A percentile compares a stretch with the other conserved stretches of the same genome.
These are phyloP conservation scores for Stichopus horrens DNA, from an alignment of 53 echinoderm and acorn worm species.

Conservation along the genomic window DNA sequence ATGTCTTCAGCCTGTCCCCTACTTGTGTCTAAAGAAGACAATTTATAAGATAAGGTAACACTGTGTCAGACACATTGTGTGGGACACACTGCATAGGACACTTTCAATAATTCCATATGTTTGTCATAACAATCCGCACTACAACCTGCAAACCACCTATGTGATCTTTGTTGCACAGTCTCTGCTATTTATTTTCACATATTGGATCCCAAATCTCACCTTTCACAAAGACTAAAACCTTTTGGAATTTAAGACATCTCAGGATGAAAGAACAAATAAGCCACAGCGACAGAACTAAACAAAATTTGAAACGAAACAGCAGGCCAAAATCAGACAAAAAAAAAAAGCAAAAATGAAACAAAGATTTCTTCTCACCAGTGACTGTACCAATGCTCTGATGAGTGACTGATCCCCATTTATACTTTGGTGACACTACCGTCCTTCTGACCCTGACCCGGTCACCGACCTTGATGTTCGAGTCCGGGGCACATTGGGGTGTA, in stretches of 20 bases:
- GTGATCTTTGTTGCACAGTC: no score
- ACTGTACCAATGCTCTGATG: conserved; percentile 95
- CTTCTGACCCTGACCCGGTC: conserved; percentile 87
- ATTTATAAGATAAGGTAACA: no score
- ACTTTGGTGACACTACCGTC: conserved; percentile 82
- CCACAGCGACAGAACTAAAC: background rate
- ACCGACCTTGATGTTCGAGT: conserved; percentile 92
- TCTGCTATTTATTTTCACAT: no score
- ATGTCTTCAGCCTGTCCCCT: no score
- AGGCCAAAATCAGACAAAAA: background rate
- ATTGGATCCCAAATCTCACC: no score
- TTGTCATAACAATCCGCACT: no score
- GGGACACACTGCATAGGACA: no score
- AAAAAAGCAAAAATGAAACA: background rate
- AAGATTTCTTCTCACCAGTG: conserved; percentile 62
- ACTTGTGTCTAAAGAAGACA: no score
- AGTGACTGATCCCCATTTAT: conserved; percentile 94
- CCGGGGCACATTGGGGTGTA: conserved; percentile 79
- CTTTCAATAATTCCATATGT: no score
- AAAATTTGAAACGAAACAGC: background rate
- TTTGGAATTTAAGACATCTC: conserved; percentile 52
- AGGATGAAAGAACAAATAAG: conserved; percentile 15
- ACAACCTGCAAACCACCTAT: no score
- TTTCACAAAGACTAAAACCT: no score
- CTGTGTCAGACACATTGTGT: no score